These are phyloP conservation scores for Verasper variegatus DNA, from an alignment of 2,113 vertebrate species.

Conservation along the genomic window DNA sequence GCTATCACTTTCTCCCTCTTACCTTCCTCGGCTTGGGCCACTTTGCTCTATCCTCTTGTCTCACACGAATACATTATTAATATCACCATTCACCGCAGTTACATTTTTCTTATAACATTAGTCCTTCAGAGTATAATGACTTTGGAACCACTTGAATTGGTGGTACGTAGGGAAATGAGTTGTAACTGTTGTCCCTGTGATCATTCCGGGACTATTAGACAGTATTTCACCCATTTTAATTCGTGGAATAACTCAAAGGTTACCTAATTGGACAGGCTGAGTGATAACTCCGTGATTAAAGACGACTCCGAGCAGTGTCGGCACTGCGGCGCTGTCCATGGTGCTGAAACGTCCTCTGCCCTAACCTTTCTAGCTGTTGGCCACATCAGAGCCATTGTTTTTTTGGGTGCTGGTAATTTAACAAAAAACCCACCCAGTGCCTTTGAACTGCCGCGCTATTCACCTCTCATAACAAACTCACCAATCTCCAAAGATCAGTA, in stretches of 20 bases:
- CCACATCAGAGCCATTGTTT: constrained; percentile 5
- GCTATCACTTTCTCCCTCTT: constrained; percentile 74
- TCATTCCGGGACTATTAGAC: constrained; percentile 67
- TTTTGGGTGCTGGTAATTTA: constrained; percentile 23
- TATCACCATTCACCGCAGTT: constrained; percentile 73
- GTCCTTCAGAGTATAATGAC: constrained; percentile 78
- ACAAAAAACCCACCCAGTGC: constrained; percentile 28
- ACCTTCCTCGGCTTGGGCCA: constrained; percentile 66
- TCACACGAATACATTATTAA: constrained; percentile 80
- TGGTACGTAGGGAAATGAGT: constrained; percentile 72
- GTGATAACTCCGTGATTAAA: constrained; percentile 67
- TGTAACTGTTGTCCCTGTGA: constrained; percentile 75
- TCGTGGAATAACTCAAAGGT: constrained; percentile 68
- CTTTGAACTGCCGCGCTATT: constrained; percentile 47
- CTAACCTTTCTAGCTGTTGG: constrained; percentile 14
- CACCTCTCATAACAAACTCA: constrained; percentile 34
- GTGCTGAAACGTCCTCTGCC: constrained; percentile 53
- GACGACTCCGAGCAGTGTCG: constrained; percentile 25
- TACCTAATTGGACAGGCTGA: constrained; percentile 70
- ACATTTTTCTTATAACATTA: constrained; percentile 78
- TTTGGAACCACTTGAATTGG: constrained; percentile 78
- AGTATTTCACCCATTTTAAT: constrained; percentile 71
- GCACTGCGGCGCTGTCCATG: constrained; percentile 54
- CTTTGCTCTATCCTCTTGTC: constrained; percentile 66
- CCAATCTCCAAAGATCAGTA: constrained; percentile 61